Percentiles rank a stretch among this genome's conserved stretches.
These are phyloP conservation scores for human (Homo sapiens) DNA, from an alignment of 2,113 vertebrate genomes.

Conservation along the genomic window GRCh38 chr20:63886001-63886500, in stretches of 20 bases:
- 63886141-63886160: background rate
- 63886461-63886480: too few relatives aligned
- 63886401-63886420: too few relatives aligned
- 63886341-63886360: background rate
- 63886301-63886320: background rate
- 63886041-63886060: constrained; percentile 88
- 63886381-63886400: too few relatives aligned
- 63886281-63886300: background rate
- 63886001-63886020: constrained; percentile 91
- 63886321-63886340: background rate
- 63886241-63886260: background rate
- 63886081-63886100: background rate
- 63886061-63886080: background rate
- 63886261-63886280: background rate
- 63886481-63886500: too few relatives aligned
- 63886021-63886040: constrained; percentile 97
- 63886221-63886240: background rate
- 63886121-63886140: background rate
- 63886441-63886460: too few relatives aligned
- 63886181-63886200: background rate
- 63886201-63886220: background rate
- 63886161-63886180: background rate
- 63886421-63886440: too few relatives aligned
- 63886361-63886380: background rate
- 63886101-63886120: background rate